These are phyloP conservation scores for Tokudaia tokunoshimensis DNA, from an alignment of 2,797 vertebrate species.

Conservation along the genomic window DNA sequence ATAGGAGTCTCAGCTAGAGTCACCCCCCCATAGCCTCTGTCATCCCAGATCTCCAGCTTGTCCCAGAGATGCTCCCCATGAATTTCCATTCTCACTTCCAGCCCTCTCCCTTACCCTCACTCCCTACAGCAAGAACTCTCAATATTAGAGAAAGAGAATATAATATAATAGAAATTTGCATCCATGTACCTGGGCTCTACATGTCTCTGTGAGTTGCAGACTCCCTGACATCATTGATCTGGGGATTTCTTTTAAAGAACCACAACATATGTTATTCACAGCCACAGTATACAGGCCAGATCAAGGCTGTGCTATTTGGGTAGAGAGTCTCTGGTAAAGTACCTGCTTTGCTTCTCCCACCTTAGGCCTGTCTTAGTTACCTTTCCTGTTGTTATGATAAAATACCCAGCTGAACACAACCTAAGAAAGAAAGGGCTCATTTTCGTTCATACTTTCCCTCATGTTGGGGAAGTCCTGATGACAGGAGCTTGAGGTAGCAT, in stretches of 20 bases:
- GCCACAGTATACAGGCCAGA: background rate
- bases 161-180: background rate
- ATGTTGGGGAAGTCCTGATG: background rate
- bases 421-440: background rate
- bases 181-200: background rate
- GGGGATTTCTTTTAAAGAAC: slow-evolving; percentile 22
- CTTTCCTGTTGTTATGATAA: background rate
- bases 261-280: background rate
- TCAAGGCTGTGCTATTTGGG: background rate
- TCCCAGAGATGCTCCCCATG: too few relatives aligned
- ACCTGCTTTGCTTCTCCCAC: background rate
- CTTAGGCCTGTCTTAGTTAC: background rate
- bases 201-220: background rate
- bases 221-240: background rate
- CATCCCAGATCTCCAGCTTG: too few relatives aligned
- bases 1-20: too few relatives aligned
- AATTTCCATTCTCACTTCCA: too few relatives aligned
- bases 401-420: background rate
- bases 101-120: too few relatives aligned
- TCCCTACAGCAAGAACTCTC: background rate
- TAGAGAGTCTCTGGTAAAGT: background rate
- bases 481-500: background rate
- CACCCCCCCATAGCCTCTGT: too few relatives aligned
- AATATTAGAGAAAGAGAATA: background rate
- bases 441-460: background rate